Percentiles rank a stretch among this genome's conserved stretches.
phyloP scores from a whole-genome alignment of 2,113 vertebrate genomes.

The Microtus oregoni region DNA sequence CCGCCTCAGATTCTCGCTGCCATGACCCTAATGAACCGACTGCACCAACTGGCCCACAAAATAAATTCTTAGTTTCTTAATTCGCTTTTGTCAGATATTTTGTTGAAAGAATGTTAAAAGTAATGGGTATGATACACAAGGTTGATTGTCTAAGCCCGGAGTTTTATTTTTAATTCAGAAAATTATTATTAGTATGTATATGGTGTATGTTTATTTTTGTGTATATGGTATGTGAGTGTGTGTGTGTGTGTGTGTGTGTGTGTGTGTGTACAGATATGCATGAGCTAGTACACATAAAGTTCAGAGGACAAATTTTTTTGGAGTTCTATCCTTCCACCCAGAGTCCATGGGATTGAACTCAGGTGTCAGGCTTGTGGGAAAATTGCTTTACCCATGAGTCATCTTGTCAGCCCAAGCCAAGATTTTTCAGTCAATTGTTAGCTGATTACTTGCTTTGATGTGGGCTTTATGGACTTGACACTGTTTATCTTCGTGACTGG shows the following conservation, averaged over 20 bases:
- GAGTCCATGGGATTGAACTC: background rate
- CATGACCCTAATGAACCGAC: background rate
- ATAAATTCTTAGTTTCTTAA: background rate
- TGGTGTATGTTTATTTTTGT: background rate
- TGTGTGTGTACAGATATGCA: background rate
- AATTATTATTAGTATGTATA: background rate
- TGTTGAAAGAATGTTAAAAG: background rate
- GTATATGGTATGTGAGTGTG: background rate
- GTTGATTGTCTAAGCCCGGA: background rate
- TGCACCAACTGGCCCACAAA: background rate
- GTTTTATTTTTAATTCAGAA: background rate
- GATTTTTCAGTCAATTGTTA: background rate
- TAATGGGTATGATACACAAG: too few species aligned
- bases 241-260: background rate
- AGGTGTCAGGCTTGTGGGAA: background rate
- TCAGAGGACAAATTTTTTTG: background rate
- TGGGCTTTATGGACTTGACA: background rate
- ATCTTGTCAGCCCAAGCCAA: background rate
- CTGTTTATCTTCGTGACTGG: background rate
- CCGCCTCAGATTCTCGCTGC: background rate
- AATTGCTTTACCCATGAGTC: background rate
- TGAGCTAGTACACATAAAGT: too few species aligned
- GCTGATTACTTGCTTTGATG: background rate
- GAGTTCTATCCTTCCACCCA: background rate
- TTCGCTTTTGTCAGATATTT: background rate